Evolutionary conservation across 2,888 invertebrate species (phyloP), one percentile per base, ranked within the genome.

Genomic region (Aphidius colemani): DNA sequence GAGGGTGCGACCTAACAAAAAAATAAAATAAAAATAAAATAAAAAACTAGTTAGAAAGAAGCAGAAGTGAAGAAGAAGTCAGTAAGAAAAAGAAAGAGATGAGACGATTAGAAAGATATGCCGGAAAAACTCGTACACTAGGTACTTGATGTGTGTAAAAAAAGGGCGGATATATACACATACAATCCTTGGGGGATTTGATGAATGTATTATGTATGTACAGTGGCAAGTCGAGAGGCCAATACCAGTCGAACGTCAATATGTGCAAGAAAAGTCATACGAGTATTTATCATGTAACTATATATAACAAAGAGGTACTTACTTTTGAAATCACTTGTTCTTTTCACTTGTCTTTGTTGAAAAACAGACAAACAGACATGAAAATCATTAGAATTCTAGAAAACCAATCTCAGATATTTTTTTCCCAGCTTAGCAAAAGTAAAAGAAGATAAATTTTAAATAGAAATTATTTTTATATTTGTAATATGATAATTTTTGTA

Each of bases 121-220:
- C 43, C 40, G 50, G 10, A 49, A 11, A 59, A 40, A 49, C 41
- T 43, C 18, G 11, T 41, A 49, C 50, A 11, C 41, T 40, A n/a
- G 39, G 39, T 10, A n/a, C 40, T 39, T 9, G 39, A 30, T 30
- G 30, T 30, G 30, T 30, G 30, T 30, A 30, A 30, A 30, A 30
- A 30, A n/a, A 39, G 53, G 40, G 53, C n/a, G 53, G 40, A 41
- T 30, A 13, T 13, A 48, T 11, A 46, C 44, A 45, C 18, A 50
- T 49, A 41, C 10, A 58, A 10, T 40, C 49, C 44, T 56, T 59
- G 59, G 51, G 51, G 51, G 13, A 43, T 51, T 39, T 53, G 53
- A 55, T 18, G 49, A 44, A 63, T 58, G 58, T 51, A 63, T 63
- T 63, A 63, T 51, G 58, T 57, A 63, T 63, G 63, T 62, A 62